Evolutionary conservation across 2,888 invertebrate genomes (phyloP), one percentile per base, ranked within the genome.

Genomic region (Autographa pulchrina): DNA sequence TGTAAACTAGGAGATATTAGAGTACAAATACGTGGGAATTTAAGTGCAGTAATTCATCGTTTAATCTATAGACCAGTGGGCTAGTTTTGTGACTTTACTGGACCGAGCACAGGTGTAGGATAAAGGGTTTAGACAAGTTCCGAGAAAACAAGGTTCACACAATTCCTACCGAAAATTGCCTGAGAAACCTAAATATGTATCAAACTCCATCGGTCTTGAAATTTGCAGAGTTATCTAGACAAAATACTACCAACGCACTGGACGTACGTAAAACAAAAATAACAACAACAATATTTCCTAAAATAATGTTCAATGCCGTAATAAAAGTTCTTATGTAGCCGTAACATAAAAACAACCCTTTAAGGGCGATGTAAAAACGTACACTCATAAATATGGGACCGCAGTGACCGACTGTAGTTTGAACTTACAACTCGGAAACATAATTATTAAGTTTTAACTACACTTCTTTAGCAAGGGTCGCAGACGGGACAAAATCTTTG

Each of bases 401-500:
- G 73, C 77, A 81, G 73, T 71, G 85, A 74, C 85, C 77, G 65
- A 77, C 68, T 72, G 78, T 79, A 76, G 79, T 75, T 78, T 70
- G 71, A 77, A 83, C 74, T 81, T 77, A 85, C 68, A 80, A 58
- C 61, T 68, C 70, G 72, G 72, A 72, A 77, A 83, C 85, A 85
- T 85, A 78, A 85, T 85, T 83, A 83, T 83, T 83, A 85, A 83
- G 83, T 83, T 83, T 74, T 62, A 76, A 80, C 68, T 78, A 83
- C 78, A 65, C 63, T 83, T 83, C 75, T 75, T 82, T 70, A 68
- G 73, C 52, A 63, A 48, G 63, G 72, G 70, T 48, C 48, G 31
- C 41, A 25, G 67, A 54, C 54, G 71, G 70, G 71, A 62, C 68
- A 54, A 84, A 79, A 78, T 83, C 85, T 83, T 78, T 58, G 60